phyloP scores from a whole-genome alignment of 1,140 invertebrate species.

The Zeugodacus cucurbitae region DNA sequence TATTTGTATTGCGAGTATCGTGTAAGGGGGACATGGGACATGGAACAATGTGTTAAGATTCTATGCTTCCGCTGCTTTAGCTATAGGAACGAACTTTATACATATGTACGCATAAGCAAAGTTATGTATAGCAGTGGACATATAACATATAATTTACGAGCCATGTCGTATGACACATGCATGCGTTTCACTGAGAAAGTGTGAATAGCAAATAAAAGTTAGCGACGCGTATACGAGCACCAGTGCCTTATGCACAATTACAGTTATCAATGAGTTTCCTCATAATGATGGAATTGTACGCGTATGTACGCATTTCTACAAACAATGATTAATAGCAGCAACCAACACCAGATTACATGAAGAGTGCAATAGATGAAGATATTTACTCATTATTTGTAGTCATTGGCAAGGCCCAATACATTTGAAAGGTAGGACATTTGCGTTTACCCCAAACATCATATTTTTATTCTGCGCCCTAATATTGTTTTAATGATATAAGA shows the following conservation, averaged over 20 bases:
- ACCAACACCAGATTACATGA: neutral
- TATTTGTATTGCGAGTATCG: too few relatives aligned
- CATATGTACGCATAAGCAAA: neutral
- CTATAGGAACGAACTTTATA: conserved; percentile 2
- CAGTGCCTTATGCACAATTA: conserved; percentile 7
- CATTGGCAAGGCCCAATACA: too few relatives aligned
- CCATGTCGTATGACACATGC: too few relatives aligned
- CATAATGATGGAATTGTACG: neutral
- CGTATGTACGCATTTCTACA: neutral
- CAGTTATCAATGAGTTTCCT: neutral
- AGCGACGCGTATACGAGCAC: neutral
- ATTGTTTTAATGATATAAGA: too few relatives aligned
- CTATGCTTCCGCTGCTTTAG: neutral
- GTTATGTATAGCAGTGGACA: too few relatives aligned
- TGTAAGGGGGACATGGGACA: too few relatives aligned
- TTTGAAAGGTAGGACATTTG: too few relatives aligned
- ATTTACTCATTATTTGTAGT: neutral
- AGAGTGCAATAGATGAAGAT: neutral
- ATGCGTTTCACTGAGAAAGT: neutral
- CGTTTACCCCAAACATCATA: too few relatives aligned
- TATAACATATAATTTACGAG: too few relatives aligned
- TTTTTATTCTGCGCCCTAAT: too few relatives aligned
- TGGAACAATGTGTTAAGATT: neutral
- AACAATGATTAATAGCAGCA: too few relatives aligned
- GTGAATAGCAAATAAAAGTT: neutral